Evolutionary conservation across 1,140 invertebrate genomes (phyloP).

Genomic region (Brachionus manjavacas): DNA sequence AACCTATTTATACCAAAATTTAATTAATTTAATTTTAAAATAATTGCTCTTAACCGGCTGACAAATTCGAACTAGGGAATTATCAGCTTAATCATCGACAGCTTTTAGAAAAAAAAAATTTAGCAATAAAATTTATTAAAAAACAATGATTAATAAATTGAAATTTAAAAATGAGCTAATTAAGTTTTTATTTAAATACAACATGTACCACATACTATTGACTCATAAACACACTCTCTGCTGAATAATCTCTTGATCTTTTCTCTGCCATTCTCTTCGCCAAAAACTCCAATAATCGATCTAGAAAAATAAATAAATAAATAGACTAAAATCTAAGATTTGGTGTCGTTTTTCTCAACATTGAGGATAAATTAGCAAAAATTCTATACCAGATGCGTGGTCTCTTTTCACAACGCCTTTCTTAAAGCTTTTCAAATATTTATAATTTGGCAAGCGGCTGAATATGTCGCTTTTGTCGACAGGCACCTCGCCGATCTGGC

Average conservation of each 20-base stretch:
- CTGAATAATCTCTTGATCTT: neutral
- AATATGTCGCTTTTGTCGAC: neutral
- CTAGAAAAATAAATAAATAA: neutral
- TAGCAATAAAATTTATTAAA: neutral
- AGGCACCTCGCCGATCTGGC: neutral
- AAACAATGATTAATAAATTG: neutral
- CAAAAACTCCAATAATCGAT: neutral
- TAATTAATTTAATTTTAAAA: neutral
- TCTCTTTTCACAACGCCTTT: neutral
- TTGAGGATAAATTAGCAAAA: neutral
- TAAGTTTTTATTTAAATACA: neutral
- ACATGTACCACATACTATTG: neutral
- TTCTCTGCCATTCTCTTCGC: neutral
- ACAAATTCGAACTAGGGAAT: neutral
- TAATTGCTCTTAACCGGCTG: too few species aligned
- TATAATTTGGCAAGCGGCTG: neutral
- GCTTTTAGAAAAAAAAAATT: neutral
- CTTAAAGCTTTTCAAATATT: neutral
- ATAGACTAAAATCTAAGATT: neutral
- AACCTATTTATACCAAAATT: neutral
- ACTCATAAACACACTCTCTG: neutral
- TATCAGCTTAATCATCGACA: neutral
- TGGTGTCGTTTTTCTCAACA: neutral
- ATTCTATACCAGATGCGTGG: neutral
- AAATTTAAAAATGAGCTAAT: neutral